Conservation (phyloP, 2,113 vertebrate genomes). For the Apodemus sylvaticus region DNA sequence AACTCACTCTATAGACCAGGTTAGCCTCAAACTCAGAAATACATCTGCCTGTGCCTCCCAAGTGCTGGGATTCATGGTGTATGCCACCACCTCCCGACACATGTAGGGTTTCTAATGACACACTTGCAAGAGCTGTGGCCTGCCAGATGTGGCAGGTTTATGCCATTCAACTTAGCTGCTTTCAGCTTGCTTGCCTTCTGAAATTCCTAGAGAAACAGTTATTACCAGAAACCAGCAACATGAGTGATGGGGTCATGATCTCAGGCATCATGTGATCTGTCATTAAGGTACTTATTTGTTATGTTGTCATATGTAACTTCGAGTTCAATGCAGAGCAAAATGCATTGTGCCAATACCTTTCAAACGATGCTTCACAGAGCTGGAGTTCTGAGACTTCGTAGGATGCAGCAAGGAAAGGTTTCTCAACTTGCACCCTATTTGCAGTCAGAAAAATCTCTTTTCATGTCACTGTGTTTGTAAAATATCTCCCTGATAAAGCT, state of each 20-base stretch:
- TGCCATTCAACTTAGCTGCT: background rate
- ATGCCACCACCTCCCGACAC: too few relatives aligned
- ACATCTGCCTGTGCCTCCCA: too few relatives aligned
- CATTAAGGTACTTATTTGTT: background rate
- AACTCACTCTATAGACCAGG: too few relatives aligned
- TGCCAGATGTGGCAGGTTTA: background rate
- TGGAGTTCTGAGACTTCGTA: background rate
- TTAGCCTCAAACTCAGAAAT: too few relatives aligned
- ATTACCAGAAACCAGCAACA: background rate
- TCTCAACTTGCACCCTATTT: background rate
- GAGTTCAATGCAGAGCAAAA: conserved; percentile 16
- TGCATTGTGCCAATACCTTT: background rate
- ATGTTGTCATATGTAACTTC: background rate
- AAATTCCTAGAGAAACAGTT: conserved; percentile 1
- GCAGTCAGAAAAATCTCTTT: background rate
- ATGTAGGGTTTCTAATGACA: background rate
- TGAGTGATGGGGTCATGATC: background rate
- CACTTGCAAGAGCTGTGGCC: background rate
- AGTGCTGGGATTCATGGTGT: too few relatives aligned
- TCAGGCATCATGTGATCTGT: background rate
- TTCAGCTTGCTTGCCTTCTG: background rate
- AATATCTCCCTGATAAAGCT: background rate
- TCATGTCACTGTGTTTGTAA: background rate
- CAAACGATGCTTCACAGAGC: background rate
- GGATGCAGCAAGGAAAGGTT: too few relatives aligned